phyloP scores from a whole-genome alignment of 2,113 vertebrate species.

The Aplodontia rufa region DNA sequence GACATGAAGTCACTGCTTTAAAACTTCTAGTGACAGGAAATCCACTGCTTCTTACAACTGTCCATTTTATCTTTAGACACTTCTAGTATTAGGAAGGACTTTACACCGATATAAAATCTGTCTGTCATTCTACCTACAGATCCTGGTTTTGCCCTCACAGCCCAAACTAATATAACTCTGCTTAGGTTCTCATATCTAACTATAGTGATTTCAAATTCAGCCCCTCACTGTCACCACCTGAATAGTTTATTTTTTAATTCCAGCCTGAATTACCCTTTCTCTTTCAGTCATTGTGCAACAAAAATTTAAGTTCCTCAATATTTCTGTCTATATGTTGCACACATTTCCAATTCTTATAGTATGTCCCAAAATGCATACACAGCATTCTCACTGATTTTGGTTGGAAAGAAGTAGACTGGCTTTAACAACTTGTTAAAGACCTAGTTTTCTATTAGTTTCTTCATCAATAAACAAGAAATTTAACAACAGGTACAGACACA shows the following conservation, averaged over 20 bases:
- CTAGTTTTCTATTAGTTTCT: not conserved
- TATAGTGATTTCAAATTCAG: not conserved
- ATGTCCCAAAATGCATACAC: not conserved
- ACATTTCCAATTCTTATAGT: not conserved
- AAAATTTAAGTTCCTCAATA: not conserved
- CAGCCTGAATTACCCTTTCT: not conserved
- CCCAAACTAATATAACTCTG: not conserved
- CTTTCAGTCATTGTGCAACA: not conserved
- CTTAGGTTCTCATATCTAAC: not conserved
- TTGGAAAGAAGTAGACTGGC: not conserved
- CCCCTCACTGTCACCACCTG: not conserved
- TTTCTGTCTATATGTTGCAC: not conserved
- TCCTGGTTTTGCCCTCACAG: not conserved
- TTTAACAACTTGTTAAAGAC: not conserved
- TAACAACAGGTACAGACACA: not conserved
- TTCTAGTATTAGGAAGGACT: conserved; percentile 22
- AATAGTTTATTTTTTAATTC: conserved; percentile 8
- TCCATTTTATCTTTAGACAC: conserved; percentile 33
- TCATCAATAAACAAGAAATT: conserved; percentile 4
- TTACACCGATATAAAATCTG: conserved; percentile 6
- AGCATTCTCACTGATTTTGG: not conserved
- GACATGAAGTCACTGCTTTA: not conserved
- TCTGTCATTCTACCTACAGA: not conserved
- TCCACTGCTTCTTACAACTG: conserved; percentile 16
- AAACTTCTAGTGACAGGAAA: conserved; percentile 38